Conservation (phyloP, 2,888 invertebrate genomes). For the Ptilodon capucinus region DNA sequence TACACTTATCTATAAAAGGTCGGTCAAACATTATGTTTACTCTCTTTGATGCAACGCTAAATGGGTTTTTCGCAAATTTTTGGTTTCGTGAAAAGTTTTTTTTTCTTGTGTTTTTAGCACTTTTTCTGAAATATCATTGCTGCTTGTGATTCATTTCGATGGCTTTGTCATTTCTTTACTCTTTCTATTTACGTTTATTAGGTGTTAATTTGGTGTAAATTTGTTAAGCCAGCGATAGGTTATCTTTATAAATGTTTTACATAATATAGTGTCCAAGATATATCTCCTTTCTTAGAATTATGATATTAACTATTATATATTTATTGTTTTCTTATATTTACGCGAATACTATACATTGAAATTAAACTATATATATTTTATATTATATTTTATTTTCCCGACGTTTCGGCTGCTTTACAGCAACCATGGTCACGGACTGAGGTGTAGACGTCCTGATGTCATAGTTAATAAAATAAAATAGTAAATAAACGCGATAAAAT, state of each 20-base stretch:
- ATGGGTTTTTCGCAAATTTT: slow-evolving; percentile 2
- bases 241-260: not conserved
- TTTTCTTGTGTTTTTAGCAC: not conserved
- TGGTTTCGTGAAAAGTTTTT: not conserved
- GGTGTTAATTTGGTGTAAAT: no score
- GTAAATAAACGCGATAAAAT: no score
- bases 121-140: not conserved
- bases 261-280: not conserved
- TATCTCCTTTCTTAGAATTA: not conserved
- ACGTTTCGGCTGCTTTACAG: no score
- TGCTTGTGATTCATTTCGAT: not conserved
- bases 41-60: slow-evolving; percentile 1
- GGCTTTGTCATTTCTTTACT: not conserved
- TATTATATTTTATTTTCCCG: no score
- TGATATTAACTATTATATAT: no score
- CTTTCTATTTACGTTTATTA: not conserved
- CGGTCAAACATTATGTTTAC: not conserved
- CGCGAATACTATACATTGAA: no score
- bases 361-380: no score
- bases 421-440: no score
- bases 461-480: no score
- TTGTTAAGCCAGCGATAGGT: not conserved
- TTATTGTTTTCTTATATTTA: no score
- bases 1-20: not conserved
- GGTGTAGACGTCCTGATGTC: no score